phyloP scores from a whole-genome alignment of 2,888 invertebrate species.

The Polietes domitor region DNA sequence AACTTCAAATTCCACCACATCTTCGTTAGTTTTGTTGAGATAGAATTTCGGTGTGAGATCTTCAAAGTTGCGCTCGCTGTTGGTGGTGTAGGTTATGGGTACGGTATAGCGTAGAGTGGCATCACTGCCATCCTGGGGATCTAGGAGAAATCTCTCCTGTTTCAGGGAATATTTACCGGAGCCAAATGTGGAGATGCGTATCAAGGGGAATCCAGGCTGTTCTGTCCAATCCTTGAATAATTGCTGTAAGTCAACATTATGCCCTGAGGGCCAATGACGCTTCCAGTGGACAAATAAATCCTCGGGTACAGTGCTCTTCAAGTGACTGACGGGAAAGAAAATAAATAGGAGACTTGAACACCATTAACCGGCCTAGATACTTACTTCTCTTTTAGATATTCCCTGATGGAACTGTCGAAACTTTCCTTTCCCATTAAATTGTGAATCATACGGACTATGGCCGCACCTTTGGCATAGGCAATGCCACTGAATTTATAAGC shows the following conservation, averaged over 20 bases:
- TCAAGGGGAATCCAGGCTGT: conserved; percentile 85
- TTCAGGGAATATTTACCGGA: conserved; percentile 61
- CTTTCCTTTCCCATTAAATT: conserved; percentile 82
- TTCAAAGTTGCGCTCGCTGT: conserved; percentile 70
- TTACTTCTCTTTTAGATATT: conserved; percentile 83
- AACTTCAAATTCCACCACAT: conserved; percentile 46
- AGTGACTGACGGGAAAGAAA: conserved; percentile 68
- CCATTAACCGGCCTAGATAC: conserved; percentile 47
- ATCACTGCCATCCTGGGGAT: conserved; percentile 68
- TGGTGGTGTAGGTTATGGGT: conserved; percentile 76
- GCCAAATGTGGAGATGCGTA: conserved; percentile 80
- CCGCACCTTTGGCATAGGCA: conserved; percentile 86
- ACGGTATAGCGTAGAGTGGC: conserved; percentile 72
- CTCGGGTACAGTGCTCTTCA: conserved; percentile 80
- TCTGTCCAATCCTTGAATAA: conserved; percentile 84
- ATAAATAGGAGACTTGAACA: too few relatives aligned
- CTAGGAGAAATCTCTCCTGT: conserved; percentile 73
- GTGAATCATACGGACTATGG: conserved; percentile 86
- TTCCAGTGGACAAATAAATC: conserved; percentile 82
- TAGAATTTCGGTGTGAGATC: conserved; percentile 71
- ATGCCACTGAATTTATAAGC: conserved; percentile 83
- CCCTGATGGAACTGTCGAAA: conserved; percentile 82
- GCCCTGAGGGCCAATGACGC: conserved; percentile 71
- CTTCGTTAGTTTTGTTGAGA: conserved; percentile 61
- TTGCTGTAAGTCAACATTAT: conserved; percentile 73